A percentile compares a stretch with the other conserved stretches of the same genome.
Evolutionary conservation across 2,797 vertebrate species (phyloP).

Genomic region (Petrocephalus schoutedeni): DNA sequence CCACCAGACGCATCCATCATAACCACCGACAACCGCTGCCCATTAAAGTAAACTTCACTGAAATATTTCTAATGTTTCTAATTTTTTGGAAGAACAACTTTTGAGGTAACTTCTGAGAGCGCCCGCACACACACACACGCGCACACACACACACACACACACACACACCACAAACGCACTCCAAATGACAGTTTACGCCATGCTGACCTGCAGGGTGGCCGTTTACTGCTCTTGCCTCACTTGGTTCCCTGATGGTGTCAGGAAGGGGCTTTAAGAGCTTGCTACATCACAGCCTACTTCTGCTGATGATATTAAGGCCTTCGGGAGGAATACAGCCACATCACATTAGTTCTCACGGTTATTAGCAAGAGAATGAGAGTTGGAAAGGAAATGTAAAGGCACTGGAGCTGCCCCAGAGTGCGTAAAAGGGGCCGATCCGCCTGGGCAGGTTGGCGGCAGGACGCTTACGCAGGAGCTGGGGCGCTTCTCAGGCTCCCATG

Average conservation of each 20-base stretch:
- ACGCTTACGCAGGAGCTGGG: conserved; percentile 56
- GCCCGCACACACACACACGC: too few species aligned
- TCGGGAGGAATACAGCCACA: background rate
- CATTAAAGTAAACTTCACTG: background rate
- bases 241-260: background rate
- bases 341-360: background rate
- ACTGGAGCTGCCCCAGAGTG: background rate
- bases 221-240: background rate
- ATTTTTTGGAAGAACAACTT: background rate
- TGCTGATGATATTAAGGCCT: background rate
- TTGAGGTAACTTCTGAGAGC: background rate
- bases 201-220: background rate
- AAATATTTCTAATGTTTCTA: conserved; percentile 6
- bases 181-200: background rate
- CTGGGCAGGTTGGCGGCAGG: conserved; percentile 4
- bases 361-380: background rate
- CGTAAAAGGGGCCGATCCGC: background rate
- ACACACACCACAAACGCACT: background rate
- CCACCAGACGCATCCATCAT: background rate
- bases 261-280: background rate
- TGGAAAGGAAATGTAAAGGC: background rate
- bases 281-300: background rate
- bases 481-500: conserved; percentile 57
- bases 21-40: background rate
- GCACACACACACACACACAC: too few species aligned